Evolutionary conservation across 30 jellyfish, hydroid and myxozoan species (phyloP), one percentile per base, ranked within the genome.

Genomic region (Hydractinia echinata): DNA sequence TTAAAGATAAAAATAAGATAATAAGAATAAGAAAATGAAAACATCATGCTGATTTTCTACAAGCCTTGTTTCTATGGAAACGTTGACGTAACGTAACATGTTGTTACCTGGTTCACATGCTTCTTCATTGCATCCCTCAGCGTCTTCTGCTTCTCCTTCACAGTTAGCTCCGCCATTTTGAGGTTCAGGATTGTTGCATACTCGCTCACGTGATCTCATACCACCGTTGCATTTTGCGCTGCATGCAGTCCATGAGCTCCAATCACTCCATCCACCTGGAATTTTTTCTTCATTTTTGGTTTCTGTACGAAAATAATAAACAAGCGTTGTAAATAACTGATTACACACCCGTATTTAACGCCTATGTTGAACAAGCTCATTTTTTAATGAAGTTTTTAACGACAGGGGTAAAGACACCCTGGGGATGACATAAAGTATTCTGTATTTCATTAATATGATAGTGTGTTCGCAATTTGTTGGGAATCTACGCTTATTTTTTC

Each of bases 211-310:
- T 21, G 55, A 16, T 51, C 54, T 66, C 51, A 62, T 61, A 30
- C 96, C 96, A 55, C 94, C 94, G 72, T 90, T 90, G 82, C 96
- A 88, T 19, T 85, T 60, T 54, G 79, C 73, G 13, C 92, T 61
- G 67, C 96, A 88, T 50, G 62, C 80, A 30, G 89, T 44, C 96
- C 96, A 88, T 30, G 84, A 30, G 4, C 86, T 62, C 94, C 93
- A 88, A 6, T 83, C 82, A 19, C 83, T 67, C 76, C 80, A 88
- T 39, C 94, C 94, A 19, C 96, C 96, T 52, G 84, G 73, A 44
- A 67, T 55, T 11, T 76, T 76, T 76, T 76, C 84, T 30, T 51
- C 64, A n/a, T n/a, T 72, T 7, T 39, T 51, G n/a, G 21, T 72
- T 7, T 48, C 81, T 72, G 64, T 18, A 48, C 3, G n/a, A 18